phyloP scores from a whole-genome alignment of 2,797 vertebrate genomes.

The Urosaurus nigricauda region DNA sequence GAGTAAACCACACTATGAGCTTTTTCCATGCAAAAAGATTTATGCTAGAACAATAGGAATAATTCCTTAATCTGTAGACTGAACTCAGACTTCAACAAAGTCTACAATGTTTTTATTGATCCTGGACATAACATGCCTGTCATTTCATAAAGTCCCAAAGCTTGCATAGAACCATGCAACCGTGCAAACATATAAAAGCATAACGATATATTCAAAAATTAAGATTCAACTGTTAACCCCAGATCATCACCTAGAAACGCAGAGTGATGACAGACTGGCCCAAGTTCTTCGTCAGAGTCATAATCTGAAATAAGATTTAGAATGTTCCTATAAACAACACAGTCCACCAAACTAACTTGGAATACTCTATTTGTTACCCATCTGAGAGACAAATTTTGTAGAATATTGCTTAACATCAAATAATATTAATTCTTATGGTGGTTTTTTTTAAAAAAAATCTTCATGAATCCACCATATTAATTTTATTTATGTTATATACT shows the following conservation, averaged over 20 bases:
- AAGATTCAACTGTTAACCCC: conserved; percentile 66
- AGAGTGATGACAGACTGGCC: conserved; percentile 79
- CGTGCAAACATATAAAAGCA: conserved; percentile 79
- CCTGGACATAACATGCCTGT: conserved; percentile 59
- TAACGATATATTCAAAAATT: conserved; percentile 65
- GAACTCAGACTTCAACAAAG: conserved; percentile 59
- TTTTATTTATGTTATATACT: neutral
- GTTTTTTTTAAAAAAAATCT: conserved; percentile 69
- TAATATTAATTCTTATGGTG: conserved; percentile 73
- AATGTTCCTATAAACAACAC: conserved; percentile 77
- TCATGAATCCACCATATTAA: rapidly evolving
- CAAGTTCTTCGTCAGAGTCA: conserved; percentile 84
- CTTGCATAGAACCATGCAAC: conserved; percentile 77
- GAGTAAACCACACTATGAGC: conserved; percentile 64
- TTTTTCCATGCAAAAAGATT: conserved; percentile 43
- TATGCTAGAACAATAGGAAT: conserved; percentile 61
- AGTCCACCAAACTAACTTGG: conserved; percentile 62
- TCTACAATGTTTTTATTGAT: conserved; percentile 47
- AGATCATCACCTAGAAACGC: conserved; percentile 81
- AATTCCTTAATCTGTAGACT: conserved; percentile 53
- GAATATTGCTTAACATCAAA: conserved; percentile 54
- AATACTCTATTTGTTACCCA: conserved; percentile 73
- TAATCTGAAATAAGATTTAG: conserved; percentile 86
- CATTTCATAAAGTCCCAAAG: conserved; percentile 63
- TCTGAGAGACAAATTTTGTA: conserved; percentile 45